A percentile compares a stretch with the other conserved stretches of the same genome.
These are phyloP conservation scores for Enteromius radiatus DNA, from an alignment of 2,797 vertebrate genomes.

Conservation along the genomic window DNA sequence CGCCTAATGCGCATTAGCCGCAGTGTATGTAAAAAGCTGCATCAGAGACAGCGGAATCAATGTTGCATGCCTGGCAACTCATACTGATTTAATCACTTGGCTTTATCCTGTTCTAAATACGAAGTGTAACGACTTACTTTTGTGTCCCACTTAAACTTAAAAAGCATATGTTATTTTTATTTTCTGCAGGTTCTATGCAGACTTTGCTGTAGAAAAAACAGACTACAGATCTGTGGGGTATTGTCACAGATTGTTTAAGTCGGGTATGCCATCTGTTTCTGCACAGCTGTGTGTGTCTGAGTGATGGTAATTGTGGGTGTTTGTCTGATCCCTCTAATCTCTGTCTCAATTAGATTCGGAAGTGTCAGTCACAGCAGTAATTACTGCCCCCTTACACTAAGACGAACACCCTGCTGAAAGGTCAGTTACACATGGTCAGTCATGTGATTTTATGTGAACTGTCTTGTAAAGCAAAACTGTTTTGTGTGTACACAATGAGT, in stretches of 20 bases:
- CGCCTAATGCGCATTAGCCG: conserved; percentile 23
- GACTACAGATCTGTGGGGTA: background rate
- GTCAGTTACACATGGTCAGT: conserved; percentile 31
- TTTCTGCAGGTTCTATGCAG: conserved; percentile 13
- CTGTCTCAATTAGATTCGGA: conserved; percentile 42
- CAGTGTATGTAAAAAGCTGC: background rate
- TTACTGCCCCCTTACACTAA: conserved; percentile 38
- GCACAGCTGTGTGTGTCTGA: conserved; percentile 61
- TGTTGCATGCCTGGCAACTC: conserved; percentile 6
- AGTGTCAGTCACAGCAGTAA: conserved; percentile 41
- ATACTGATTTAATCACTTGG: conserved; percentile 3
- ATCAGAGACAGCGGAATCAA: background rate
- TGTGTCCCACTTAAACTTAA: background rate
- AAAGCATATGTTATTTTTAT: conserved; percentile 11
- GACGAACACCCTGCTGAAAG: conserved; percentile 29
- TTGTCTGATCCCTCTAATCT: conserved; percentile 55
- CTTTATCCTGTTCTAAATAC: conserved; percentile 8
- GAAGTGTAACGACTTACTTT: conserved; percentile 9
- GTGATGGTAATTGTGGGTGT: conserved; percentile 58
- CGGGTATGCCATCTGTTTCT: conserved; percentile 37
- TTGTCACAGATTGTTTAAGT: conserved; percentile 21
- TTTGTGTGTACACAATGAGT: background rate
- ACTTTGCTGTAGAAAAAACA: background rate
- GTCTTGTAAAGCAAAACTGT: conserved; percentile 4
- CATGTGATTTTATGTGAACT: conserved; percentile 14